Percentiles rank a stretch among this genome's conserved stretches.
Conservation (phyloP, 2,797 vertebrate genomes). For the Pseudochaenichthys georgianus region DNA sequence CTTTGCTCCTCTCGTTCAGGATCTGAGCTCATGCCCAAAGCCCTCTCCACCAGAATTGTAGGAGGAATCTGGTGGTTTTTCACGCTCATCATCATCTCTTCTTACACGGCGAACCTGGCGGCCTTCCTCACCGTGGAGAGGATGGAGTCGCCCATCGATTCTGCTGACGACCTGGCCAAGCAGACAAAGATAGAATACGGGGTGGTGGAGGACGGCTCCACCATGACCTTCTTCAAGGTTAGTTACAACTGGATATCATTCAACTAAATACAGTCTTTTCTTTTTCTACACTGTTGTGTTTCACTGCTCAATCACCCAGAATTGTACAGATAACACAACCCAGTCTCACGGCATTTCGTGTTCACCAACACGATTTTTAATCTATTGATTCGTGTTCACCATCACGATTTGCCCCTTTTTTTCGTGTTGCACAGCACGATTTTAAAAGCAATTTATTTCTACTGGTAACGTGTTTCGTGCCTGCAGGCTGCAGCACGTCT, state of each 20-base stretch:
- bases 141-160: conserved; percentile 98
- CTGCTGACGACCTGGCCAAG: conserved; percentile 97
- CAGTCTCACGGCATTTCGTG: no score
- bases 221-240: conserved; percentile 99
- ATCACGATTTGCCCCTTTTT: no score
- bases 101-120: conserved; percentile 99
- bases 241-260: conserved; percentile 50
- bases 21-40: conserved; percentile 99
- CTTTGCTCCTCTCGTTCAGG: conserved; percentile 89
- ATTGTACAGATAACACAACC: not conserved
- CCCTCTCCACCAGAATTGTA: conserved; percentile 99
- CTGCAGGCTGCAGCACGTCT: no score
- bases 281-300: no score
- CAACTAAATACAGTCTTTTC: not conserved
- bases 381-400: no score
- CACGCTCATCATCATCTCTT: conserved; percentile 99
- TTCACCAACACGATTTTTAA: no score
- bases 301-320: not conserved
- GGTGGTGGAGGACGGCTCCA: conserved; percentile 95
- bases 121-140: conserved; percentile 99
- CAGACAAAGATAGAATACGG: conserved; percentile 99
- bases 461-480: no score
- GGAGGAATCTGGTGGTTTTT: conserved; percentile 99
- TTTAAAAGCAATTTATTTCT: no score
- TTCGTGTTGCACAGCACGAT: no score